Percentiles rank a stretch among this genome's conserved stretches.
These are phyloP conservation scores for Psix sp. DNA, from an alignment of 1,140 invertebrate species.

Conservation along the genomic window DNA sequence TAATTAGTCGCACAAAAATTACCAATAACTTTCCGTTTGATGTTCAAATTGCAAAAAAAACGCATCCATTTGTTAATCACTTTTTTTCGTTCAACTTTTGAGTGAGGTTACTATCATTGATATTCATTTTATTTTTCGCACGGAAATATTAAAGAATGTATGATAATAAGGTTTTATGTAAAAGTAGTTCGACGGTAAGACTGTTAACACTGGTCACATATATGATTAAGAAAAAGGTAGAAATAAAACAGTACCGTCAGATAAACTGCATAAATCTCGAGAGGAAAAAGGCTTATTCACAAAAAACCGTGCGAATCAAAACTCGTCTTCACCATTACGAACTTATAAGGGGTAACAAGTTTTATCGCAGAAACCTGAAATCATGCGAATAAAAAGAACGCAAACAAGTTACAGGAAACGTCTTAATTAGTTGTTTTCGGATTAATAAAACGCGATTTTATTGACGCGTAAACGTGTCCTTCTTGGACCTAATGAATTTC, in stretches of 20 bases:
- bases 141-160: no score
- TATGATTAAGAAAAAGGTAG: no score
- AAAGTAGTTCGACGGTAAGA: no score
- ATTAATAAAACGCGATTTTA: conserved; percentile 39
- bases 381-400: conserved; percentile 30
- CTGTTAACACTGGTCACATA: no score
- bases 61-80: no score
- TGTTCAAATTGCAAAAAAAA: no score
- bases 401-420: conserved; percentile 48
- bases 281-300: conserved; percentile 4
- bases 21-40: conserved; percentile 33
- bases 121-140: no score
- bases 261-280: conserved; percentile 6
- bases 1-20: conserved; percentile 48
- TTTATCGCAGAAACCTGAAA: conserved; percentile 43
- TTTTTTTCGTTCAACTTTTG: no score
- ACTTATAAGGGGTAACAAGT: conserved; percentile 25
- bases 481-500: conserved; percentile 20
- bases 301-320: conserved; percentile 21
- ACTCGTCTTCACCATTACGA: conserved; percentile 21
- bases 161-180: no score
- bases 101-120: no score
- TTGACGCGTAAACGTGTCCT: conserved; percentile 15
- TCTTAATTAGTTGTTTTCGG: conserved; percentile 56
- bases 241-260: not conserved